Conservation (phyloP, 1,140 invertebrate species). For the Drosophila orosa region DNA sequence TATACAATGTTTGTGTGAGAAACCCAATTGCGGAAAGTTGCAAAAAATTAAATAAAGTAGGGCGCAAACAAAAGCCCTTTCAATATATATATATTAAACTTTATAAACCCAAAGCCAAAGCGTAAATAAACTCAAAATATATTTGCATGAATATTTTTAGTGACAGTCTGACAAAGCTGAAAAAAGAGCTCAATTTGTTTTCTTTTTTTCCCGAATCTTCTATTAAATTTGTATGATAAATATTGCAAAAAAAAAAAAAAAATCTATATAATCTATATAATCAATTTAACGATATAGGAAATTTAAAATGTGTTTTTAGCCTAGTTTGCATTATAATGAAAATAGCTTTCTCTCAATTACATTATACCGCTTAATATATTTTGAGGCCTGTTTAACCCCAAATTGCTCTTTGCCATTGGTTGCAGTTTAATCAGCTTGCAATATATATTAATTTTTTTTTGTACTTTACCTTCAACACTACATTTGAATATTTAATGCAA, state of each 20-base stretch:
- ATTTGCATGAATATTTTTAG: neutral
- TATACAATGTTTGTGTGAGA: constrained; percentile 11
- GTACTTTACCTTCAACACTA: neutral
- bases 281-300: neutral
- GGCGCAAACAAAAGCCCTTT: constrained; percentile 6
- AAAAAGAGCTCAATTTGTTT: neutral
- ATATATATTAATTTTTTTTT: constrained; percentile 9
- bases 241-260: neutral
- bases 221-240: neutral
- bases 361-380: neutral
- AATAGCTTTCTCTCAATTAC: neutral
- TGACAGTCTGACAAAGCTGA: constrained; percentile 1
- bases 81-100: constrained; percentile 3
- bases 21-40: constrained; percentile 8
- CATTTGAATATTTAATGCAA: constrained; percentile 18
- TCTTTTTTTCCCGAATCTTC: neutral
- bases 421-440: constrained; percentile 19
- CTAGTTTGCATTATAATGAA: neutral
- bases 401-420: neutral
- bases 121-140: constrained; percentile 14
- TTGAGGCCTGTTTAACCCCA: neutral
- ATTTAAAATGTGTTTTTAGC: neutral
- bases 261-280: neutral
- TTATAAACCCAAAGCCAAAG: constrained; percentile 6
- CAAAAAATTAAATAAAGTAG: constrained; percentile 22